These are phyloP conservation scores for Gracilinanus agilis DNA, from an alignment of 2,113 vertebrate genomes.

Conservation along the genomic window DNA sequence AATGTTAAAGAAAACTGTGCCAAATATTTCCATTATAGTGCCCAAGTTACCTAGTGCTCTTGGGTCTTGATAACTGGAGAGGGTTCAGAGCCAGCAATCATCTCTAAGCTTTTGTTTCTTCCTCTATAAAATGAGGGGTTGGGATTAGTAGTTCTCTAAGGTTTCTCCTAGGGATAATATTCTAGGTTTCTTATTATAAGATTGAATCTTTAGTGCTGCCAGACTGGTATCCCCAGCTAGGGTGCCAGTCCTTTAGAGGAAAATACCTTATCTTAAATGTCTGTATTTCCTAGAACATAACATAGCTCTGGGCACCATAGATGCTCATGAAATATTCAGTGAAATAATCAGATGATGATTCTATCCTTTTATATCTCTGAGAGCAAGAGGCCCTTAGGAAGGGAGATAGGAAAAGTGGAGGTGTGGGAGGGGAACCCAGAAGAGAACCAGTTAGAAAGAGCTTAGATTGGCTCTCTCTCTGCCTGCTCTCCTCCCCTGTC, in stretches of 20 bases:
- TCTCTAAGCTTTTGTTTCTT: neutral
- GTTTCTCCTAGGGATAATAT: neutral
- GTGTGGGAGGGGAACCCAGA: neutral
- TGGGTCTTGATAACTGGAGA: neutral
- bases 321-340: neutral
- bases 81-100: neutral
- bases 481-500: neutral
- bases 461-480: neutral
- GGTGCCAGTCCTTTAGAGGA: neutral
- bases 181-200: neutral
- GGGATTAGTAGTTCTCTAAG: neutral
- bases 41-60: neutral
- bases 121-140: neutral
- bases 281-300: neutral
- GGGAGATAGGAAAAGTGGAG: neutral
- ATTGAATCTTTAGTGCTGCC: neutral
- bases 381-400: neutral
- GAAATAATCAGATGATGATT: neutral
- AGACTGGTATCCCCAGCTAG: neutral
- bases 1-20: neutral
- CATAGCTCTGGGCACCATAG: neutral
- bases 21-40: neutral
- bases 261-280: neutral
- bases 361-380: neutral
- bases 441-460: neutral